These are phyloP conservation scores for Bubo scandiacus DNA, from an alignment of 2,113 vertebrate genomes.

Conservation along the genomic window DNA sequence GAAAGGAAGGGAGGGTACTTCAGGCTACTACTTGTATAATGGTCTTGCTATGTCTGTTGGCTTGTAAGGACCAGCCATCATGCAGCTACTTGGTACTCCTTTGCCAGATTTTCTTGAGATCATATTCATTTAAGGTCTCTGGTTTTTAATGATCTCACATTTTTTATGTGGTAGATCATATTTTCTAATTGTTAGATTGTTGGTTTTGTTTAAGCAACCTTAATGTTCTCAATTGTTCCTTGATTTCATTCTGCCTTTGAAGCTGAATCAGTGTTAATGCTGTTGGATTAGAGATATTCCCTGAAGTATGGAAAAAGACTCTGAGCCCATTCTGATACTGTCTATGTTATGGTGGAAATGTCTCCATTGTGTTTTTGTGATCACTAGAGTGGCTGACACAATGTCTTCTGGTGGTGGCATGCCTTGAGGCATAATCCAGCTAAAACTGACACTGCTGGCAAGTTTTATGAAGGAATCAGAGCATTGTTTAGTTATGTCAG, in stretches of 20 bases:
- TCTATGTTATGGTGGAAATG: accelerated
- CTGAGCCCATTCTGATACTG: background rate
- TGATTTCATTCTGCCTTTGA: background rate
- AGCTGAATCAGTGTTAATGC: background rate
- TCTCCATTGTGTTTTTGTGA: background rate
- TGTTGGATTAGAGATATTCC: background rate
- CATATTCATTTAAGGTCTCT: background rate
- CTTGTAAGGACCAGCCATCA: background rate
- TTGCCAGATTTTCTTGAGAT: background rate
- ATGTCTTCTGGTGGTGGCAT: background rate
- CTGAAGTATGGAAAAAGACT: background rate
- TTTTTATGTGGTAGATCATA: background rate
- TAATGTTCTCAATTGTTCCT: background rate
- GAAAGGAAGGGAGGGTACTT: background rate
- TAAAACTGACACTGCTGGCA: background rate
- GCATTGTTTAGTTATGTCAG: background rate
- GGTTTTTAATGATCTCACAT: background rate
- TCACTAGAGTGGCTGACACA: background rate
- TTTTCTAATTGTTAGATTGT: background rate
- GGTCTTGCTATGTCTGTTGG: background rate
- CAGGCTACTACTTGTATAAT: background rate
- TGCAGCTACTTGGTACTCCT: background rate
- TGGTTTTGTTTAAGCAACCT: background rate
- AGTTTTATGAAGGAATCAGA: background rate
- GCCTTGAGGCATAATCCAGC: background rate